Evolutionary conservation across 1,140 invertebrate genomes (phyloP).

Genomic region (Drosophila novamexicana): DNA sequence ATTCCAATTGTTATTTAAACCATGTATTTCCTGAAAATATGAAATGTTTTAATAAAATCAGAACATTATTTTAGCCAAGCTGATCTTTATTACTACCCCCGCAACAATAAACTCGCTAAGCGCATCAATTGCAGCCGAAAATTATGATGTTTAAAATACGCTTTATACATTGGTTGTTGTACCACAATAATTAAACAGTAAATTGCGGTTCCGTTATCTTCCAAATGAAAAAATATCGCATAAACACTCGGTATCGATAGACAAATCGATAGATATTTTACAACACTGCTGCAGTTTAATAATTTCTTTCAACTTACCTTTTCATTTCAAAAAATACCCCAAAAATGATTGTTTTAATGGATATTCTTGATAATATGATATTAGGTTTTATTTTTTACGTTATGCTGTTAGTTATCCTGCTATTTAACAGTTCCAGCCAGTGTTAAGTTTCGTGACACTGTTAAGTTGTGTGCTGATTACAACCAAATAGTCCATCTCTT

Average conservation of each 20-base stretch:
- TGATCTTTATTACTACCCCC: neutral
- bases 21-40: neutral
- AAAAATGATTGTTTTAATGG: no score
- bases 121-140: neutral
- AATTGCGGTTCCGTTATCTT: neutral
- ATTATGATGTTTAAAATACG: neutral
- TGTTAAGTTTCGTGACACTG: conserved; percentile 11
- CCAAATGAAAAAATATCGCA: neutral
- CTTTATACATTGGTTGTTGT: no score
- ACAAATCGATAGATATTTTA: neutral
- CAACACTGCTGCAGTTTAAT: neutral
- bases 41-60: neutral
- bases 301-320: no score
- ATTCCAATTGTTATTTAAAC: neutral
- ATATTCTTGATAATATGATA: neutral
- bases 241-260: conserved; percentile 9
- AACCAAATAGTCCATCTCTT: neutral
- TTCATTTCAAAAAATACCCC: no score
- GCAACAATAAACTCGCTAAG: neutral
- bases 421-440: neutral
- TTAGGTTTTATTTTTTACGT: neutral
- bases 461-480: neutral
- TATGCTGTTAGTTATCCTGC: neutral
- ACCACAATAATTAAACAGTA: neutral
- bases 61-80: neutral